Evolutionary conservation across 2,113 vertebrate species (phyloP).

Genomic region (Bujurquina vittata): DNA sequence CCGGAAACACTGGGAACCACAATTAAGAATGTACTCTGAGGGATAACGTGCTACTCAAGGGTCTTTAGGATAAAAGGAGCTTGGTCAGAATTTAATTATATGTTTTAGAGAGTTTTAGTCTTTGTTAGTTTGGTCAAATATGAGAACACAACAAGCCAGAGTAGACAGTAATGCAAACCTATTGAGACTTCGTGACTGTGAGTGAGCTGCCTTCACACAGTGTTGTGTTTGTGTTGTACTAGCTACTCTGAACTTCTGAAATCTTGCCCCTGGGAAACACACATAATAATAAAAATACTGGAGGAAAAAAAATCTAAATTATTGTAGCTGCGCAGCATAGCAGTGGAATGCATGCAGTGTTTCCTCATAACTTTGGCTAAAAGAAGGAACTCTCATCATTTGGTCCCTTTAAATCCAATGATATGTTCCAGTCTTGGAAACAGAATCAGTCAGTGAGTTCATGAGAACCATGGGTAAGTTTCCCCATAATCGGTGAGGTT

Average conservation of each 20-base stretch:
- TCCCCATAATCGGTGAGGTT: neutral
- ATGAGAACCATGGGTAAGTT: neutral
- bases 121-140: neutral
- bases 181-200: neutral
- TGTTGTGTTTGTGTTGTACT: neutral
- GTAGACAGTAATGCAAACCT: neutral
- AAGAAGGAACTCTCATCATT: neutral
- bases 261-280: neutral
- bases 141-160: neutral
- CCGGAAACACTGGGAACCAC: neutral
- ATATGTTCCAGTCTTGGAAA: neutral
- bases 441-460: neutral
- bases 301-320: neutral
- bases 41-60: neutral
- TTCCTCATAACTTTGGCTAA: neutral
- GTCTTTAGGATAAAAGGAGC: neutral
- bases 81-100: neutral
- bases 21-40: constrained; percentile 3
- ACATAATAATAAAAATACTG: neutral
- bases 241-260: neutral
- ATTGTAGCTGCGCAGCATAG: neutral
- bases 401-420: neutral
- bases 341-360: neutral
- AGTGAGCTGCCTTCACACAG: neutral
- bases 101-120: neutral